These are phyloP conservation scores for Tetrapedia diversipes DNA, from an alignment of 2,888 invertebrate genomes.

Conservation along the genomic window DNA sequence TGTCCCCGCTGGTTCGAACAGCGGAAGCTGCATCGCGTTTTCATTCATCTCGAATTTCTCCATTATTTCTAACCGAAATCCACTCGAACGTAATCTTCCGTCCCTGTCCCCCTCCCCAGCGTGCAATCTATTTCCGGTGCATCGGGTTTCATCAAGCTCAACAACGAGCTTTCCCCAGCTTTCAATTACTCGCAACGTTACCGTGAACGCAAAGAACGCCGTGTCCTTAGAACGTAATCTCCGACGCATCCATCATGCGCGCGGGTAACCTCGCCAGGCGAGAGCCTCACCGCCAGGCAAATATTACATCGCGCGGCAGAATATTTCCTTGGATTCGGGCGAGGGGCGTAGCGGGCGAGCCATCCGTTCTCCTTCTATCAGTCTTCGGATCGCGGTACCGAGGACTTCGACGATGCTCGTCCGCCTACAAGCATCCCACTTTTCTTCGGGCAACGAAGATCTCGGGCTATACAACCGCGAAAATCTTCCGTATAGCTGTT, in stretches of 20 bases:
- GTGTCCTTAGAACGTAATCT: conserved; percentile 45
- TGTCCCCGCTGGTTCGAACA: too few species aligned
- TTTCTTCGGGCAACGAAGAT: too few species aligned
- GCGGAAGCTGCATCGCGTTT: too few species aligned
- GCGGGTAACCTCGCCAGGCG: conserved; percentile 19
- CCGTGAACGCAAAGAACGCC: conserved; percentile 36
- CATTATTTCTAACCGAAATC: neutral
- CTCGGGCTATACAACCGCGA: too few species aligned
- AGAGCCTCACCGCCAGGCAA: conserved; percentile 18
- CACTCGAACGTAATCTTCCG: neutral
- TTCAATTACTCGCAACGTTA: conserved; percentile 47
- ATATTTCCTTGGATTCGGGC: conserved; percentile 38
- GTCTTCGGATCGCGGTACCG: conserved; percentile 7
- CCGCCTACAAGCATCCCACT: too few species aligned
- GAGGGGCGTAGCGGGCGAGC: conserved; percentile 21
- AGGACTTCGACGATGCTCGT: conserved; percentile 9
- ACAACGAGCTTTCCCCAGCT: conserved; percentile 34
- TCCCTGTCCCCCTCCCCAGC: neutral
- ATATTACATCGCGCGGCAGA: conserved; percentile 17
- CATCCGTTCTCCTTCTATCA: conserved; percentile 15
- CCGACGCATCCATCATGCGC: conserved; percentile 49
- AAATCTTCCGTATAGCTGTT: too few species aligned
- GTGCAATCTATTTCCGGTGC: conserved; percentile 27
- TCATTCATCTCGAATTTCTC: neutral
- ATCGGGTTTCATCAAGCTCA: conserved; percentile 40